Evolutionary conservation across 2,888 invertebrate genomes (phyloP).

Genomic region (Seladonia tumulorum): DNA sequence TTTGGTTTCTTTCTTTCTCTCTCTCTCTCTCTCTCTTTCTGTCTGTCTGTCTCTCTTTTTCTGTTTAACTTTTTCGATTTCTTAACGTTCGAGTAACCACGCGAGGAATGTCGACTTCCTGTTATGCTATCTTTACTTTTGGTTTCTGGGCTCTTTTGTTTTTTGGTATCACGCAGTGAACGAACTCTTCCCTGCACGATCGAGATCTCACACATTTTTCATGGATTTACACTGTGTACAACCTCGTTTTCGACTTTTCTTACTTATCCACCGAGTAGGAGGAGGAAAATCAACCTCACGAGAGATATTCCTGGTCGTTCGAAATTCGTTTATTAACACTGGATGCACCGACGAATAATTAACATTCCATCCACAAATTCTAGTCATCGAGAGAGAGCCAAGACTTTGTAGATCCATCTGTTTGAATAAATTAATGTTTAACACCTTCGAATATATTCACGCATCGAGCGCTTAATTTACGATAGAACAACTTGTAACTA

Average conservation of each 20-base stretch:
- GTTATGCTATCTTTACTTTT: constrained; percentile 61
- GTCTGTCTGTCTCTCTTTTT: constrained; percentile 37
- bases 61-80: constrained; percentile 56
- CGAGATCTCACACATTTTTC: constrained; percentile 65
- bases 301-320: constrained; percentile 3
- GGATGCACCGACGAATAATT: background rate
- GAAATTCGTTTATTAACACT: background rate
- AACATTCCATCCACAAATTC: background rate
- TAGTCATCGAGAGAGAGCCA: background rate
- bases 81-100: constrained; percentile 46
- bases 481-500: background rate
- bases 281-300: constrained; percentile 9
- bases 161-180: constrained; percentile 52
- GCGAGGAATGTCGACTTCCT: constrained; percentile 66
- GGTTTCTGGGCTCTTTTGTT: constrained; percentile 63
- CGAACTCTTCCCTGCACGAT: constrained; percentile 49
- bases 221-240: constrained; percentile 42
- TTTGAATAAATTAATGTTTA: background rate
- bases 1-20: constrained; percentile 6
- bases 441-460: background rate
- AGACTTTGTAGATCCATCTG: background rate
- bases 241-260: constrained; percentile 54
- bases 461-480: background rate
- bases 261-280: background rate
- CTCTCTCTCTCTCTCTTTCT: constrained; percentile 28